Conservation (phyloP, 2,888 invertebrate species). For the Petrophora chlorosata region DNA sequence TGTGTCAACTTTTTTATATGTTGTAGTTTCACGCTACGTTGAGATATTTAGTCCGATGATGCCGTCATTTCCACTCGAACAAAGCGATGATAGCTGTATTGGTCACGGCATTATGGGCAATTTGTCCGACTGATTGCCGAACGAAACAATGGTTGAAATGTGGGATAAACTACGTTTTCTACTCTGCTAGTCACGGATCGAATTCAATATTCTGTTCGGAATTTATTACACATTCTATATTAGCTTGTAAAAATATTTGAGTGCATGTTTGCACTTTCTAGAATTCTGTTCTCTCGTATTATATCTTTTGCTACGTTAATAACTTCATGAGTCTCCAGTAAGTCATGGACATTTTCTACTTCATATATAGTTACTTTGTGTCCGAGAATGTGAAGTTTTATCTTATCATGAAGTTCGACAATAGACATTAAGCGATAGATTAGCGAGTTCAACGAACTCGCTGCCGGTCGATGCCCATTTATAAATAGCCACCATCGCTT, state of each 20-base stretch:
- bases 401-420: slow-evolving; percentile 59
- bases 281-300: background rate
- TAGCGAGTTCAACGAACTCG: slow-evolving; percentile 59
- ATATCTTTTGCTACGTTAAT: background rate
- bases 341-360: slow-evolving; percentile 2
- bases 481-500: slow-evolving; percentile 66
- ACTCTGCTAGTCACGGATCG: slow-evolving; percentile 25
- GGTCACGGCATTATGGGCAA: slow-evolving; percentile 49
- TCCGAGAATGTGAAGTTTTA: slow-evolving; percentile 25
- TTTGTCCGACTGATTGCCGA: slow-evolving; percentile 53
- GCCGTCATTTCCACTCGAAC: slow-evolving; percentile 15
- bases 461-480: slow-evolving; percentile 59
- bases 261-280: background rate
- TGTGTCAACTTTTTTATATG: slow-evolving; percentile 31
- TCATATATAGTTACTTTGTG: background rate
- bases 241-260: background rate
- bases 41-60: slow-evolving; percentile 25
- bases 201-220: slow-evolving; percentile 11
- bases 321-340: background rate
- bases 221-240: too few relatives aligned
- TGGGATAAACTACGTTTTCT: slow-evolving; percentile 27
- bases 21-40: slow-evolving; percentile 15
- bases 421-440: slow-evolving; percentile 51
- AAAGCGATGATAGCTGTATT: slow-evolving; percentile 22
- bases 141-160: slow-evolving; percentile 57